These are phyloP conservation scores for Trididemnum miniatum DNA, from an alignment of 23 tunicate genomes.

Conservation along the genomic window DNA sequence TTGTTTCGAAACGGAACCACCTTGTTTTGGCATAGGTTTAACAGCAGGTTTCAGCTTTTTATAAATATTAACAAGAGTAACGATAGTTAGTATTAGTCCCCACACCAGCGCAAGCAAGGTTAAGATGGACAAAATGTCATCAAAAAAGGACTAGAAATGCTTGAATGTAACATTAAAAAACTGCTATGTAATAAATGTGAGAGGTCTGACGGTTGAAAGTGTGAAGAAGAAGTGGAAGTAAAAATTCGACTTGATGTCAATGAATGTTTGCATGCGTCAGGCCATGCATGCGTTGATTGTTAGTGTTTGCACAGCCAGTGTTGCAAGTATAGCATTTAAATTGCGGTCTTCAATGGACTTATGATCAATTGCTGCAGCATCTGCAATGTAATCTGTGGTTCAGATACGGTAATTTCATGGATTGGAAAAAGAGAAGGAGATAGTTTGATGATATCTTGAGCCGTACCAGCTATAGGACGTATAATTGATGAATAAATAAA, in stretches of 20 bases:
- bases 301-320: background rate
- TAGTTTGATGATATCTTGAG: background rate
- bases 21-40: no score
- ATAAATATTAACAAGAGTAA: no score
- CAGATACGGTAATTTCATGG: background rate
- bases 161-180: background rate
- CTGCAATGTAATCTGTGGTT: background rate
- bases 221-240: background rate
- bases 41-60: no score
- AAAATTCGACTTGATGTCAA: background rate
- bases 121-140: background rate
- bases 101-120: background rate
- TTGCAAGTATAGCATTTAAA: background rate
- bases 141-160: background rate
- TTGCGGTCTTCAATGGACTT: background rate
- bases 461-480: conserved; percentile 1
- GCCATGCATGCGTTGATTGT: background rate
- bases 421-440: background rate
- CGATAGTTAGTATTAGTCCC: background rate
- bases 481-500: conserved; percentile 4
- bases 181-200: background rate
- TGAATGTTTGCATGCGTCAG: background rate
- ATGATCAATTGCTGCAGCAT: background rate
- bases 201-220: background rate
- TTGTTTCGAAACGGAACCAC: no score